A percentile compares a stretch with the other conserved stretches of the same genome.
These are phyloP conservation scores for Sinelater perroti DNA, from an alignment of 2,888 invertebrate species.

Conservation along the genomic window DNA sequence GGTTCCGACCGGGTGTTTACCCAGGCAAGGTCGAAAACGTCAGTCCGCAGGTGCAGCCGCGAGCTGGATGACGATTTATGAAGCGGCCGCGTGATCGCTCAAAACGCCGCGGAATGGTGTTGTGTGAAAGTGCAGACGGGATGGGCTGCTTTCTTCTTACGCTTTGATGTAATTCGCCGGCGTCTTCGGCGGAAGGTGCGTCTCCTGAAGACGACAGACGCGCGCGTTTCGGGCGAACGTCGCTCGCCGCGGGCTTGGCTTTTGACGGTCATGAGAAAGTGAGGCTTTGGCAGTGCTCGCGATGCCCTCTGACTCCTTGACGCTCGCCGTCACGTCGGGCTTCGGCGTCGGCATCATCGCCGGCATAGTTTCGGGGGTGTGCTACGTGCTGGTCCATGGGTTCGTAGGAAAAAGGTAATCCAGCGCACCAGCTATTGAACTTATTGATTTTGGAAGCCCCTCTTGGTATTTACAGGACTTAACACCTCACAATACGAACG, in stretches of 20 bases:
- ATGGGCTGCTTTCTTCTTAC: conserved; percentile 25
- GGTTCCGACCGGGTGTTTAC: conserved; percentile 40
- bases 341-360: conserved; percentile 72
- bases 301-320: conserved; percentile 67
- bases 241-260: neutral
- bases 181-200: conserved; percentile 4
- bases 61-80: conserved; percentile 23
- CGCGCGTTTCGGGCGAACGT: neutral
- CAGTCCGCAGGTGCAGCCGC: conserved; percentile 36
- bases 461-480: neutral
- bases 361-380: conserved; percentile 75
- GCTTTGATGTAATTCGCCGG: conserved; percentile 1
- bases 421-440: too few species aligned
- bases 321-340: conserved; percentile 66
- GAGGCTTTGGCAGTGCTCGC: conserved; percentile 16
- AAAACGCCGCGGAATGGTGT: conserved; percentile 26
- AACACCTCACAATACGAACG: too few species aligned
- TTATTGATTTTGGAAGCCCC: conserved; percentile 8
- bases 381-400: conserved; percentile 69
- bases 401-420: conserved; percentile 65
- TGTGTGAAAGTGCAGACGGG: conserved; percentile 26
- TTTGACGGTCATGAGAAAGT: neutral
- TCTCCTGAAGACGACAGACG: neutral
- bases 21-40: conserved; percentile 41
- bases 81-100: conserved; percentile 40